Evolutionary conservation across 2,113 vertebrate species (phyloP), one percentile per base, ranked within the genome.

Genomic region (Probosciger aterrimus): DNA sequence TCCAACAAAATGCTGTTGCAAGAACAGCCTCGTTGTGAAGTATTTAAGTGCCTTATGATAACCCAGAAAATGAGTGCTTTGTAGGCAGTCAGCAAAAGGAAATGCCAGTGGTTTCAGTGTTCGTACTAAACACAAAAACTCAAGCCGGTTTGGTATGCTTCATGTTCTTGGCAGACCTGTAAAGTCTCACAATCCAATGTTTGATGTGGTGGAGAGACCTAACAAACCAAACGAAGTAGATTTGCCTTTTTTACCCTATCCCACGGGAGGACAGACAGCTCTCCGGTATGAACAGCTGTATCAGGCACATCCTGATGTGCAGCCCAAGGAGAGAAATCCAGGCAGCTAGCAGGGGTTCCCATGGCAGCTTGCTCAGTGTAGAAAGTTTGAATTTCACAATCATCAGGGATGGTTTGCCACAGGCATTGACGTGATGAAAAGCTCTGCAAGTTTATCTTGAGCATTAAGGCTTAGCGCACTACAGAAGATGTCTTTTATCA

Each of bases 271-370:
- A 67, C 31, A 33, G 31, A 24, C 16, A 49, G 24, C 11, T 83
- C 11, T 64, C 44, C 4, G 2, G 13, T 31, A 4, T 20, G 23
- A 86, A 18, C n/a, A n/a, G 10, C 46, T 0, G 0, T 27, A 8
- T 5, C 9, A 18, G 39, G 59, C 59, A 52, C 59, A 73, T 7
- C 49, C 37, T 62, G n/a, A 25, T 82, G 16, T 22, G 65, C 27
- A 62, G 37, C 65, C 62, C 41, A 17, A 18, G 44, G 53, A 78
- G 67, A 31, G n/a, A 47, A 57, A 41, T 70, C 15, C 46, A n/a
- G 69, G 16, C 17, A 8, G 13, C 28, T 92, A 18, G 22, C 19
- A 43, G 37, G 57, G 57, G 5, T n/a, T 81, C 70, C 18, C 7
- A 7, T 37, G 35, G 28, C 62, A 43, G 8, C 22, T 75, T 57